Conservation (phyloP, 2,888 invertebrate species). For the Ecliptopera silaceata region DNA sequence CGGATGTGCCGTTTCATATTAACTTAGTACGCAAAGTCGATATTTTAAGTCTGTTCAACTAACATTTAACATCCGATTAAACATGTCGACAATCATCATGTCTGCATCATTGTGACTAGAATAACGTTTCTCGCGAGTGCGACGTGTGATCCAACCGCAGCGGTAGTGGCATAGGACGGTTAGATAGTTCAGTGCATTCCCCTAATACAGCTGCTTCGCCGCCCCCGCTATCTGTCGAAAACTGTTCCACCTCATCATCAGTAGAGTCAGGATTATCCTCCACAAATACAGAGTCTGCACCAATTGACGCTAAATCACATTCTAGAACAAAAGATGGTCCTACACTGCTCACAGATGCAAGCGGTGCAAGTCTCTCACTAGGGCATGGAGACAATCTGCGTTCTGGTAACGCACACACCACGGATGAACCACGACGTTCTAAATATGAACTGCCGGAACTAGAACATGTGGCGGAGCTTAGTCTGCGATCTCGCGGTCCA, state of each 20-base stretch:
- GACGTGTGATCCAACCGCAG: slow-evolving; percentile 72
- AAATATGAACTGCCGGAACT: slow-evolving; percentile 93
- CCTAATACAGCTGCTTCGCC: slow-evolving; percentile 63
- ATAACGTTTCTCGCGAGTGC: slow-evolving; percentile 91
- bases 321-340: slow-evolving; percentile 87
- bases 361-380: slow-evolving; percentile 86
- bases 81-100: slow-evolving; percentile 41
- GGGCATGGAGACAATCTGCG: slow-evolving; percentile 93
- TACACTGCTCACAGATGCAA: slow-evolving; percentile 91
- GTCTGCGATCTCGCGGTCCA: slow-evolving; percentile 82
- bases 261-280: slow-evolving; percentile 89
- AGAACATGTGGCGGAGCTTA: slow-evolving; percentile 92
- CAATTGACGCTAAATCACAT: slow-evolving; percentile 87
- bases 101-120: slow-evolving; percentile 77
- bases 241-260: slow-evolving; percentile 92
- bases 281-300: slow-evolving; percentile 91
- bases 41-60: slow-evolving; percentile 64
- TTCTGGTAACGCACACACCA: slow-evolving; percentile 88
- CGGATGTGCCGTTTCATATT: no score
- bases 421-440: slow-evolving; percentile 91
- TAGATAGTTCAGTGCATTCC: slow-evolving; percentile 72
- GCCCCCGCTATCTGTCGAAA: slow-evolving; percentile 92
- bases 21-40: slow-evolving; percentile 50
- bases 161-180: slow-evolving; percentile 64
- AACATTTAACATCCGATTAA: slow-evolving; percentile 61